Evolutionary conservation across 1,140 invertebrate species (phyloP), one percentile per base, ranked within the genome.

Genomic region (Heliothis virescens): DNA sequence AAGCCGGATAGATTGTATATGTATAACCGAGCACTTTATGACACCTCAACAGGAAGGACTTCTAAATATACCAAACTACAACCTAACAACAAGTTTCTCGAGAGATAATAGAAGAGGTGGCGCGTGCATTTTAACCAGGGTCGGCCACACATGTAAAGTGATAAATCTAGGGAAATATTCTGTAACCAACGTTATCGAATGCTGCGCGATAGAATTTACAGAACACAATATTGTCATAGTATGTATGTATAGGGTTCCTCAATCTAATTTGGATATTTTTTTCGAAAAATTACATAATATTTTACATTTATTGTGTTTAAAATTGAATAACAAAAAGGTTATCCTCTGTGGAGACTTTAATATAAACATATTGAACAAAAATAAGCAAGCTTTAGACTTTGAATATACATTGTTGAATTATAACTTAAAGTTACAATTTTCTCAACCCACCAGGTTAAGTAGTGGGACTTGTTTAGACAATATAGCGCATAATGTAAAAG

Each of bases 11-110:
- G 81, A 84, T 29, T 29, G 80, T 26, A 3, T 83, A 1, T 85
- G 81, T 21, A 80, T 85, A 41, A 83, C 81, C 2, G 83, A 85
- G 57, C 83, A 85, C 5, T 60, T 60, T 26, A 60, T 60, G 57
- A 60, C 57, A 26, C 57, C 57, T 41, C 65, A 29, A 15, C 59
- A 76, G 16, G 48, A 73, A 63, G 15, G 50, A 16, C 18, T 15
- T 52, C 21, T 85, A 12, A 47, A 59, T 53, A 55, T 83, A 34
- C 50, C 57, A 5, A 79, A 82, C n/a, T 83, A 80, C 57, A 71
- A 21, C 7, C 9, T 85, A 11, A 78, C 78, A 11, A 41, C 82
- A 2, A 63, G 12, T 12, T 85, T 26, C 52, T 75, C 53, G 26
- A 67, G 82, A 65, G 5, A 79, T 3, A 79, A 53, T 16, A 75